phyloP scores from a whole-genome alignment of 64 coral and sea anemone species.

The Anthopleura sola region DNA sequence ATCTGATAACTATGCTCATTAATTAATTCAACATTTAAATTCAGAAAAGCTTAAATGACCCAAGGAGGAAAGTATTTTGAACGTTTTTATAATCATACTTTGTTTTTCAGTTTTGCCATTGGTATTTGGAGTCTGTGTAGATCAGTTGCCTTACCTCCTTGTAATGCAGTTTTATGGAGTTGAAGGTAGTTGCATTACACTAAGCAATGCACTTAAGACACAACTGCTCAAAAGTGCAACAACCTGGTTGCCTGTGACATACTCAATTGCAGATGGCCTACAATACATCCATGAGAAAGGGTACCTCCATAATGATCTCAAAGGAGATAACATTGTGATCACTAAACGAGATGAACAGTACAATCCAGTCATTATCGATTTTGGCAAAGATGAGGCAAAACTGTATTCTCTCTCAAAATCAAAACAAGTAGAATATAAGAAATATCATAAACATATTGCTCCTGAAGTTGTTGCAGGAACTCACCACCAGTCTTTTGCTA shows the following conservation, averaged over 20 bases:
- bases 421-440: conserved; percentile 40
- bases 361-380: conserved; percentile 44
- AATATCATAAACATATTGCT: conserved; percentile 50
- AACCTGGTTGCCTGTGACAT: background rate
- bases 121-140: conserved; percentile 29
- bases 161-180: conserved; percentile 53
- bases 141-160: conserved; percentile 23
- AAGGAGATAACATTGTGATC: conserved; percentile 42
- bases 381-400: conserved; percentile 43
- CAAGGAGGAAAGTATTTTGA: too few relatives aligned
- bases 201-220: background rate
- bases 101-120: conserved; percentile 36
- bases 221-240: background rate
- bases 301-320: conserved; percentile 45
- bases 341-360: conserved; percentile 1
- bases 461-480: conserved; percentile 48
- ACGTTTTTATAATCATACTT: background rate
- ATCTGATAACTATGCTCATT: too few relatives aligned
- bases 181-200: conserved; percentile 22
- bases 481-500: conserved; percentile 32
- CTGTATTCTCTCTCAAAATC: background rate
- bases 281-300: conserved; percentile 23
- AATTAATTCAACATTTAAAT: too few relatives aligned
- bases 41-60: too few relatives aligned
- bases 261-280: conserved; percentile 39